Percentiles rank a stretch among this genome's conserved stretches.
Conservation (phyloP, 2,888 invertebrate species). For the Apeira syringaria region DNA sequence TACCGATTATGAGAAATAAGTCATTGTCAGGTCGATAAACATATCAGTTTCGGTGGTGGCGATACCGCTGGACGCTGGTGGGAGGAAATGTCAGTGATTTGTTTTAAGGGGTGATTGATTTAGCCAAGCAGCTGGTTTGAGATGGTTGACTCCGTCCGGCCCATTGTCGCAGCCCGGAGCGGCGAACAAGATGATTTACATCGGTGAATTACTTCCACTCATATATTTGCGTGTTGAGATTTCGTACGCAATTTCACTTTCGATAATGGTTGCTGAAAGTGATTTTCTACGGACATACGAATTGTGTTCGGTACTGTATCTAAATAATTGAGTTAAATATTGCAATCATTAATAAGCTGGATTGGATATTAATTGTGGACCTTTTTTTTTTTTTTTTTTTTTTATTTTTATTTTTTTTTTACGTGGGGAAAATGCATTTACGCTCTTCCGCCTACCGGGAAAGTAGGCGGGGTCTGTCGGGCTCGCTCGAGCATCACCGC, state of each 20-base stretch:
- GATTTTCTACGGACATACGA: too few relatives aligned
- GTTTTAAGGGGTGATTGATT: conserved; percentile 49
- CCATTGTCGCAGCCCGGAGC: conserved; percentile 41
- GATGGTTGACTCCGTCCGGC: conserved; percentile 19
- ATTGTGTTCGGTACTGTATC: too few relatives aligned
- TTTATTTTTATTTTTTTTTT: too few relatives aligned
- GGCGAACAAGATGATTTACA: conserved; percentile 40
- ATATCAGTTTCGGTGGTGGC: conserved; percentile 34
- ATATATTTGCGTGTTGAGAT: conserved; percentile 24
- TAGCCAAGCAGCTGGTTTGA: conserved; percentile 15
- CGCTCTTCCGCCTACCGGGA: too few relatives aligned
- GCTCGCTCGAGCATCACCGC: too few relatives aligned
- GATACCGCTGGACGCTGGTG: conserved; percentile 23
- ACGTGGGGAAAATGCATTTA: too few relatives aligned
- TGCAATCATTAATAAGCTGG: too few relatives aligned
- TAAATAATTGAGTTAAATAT: too few relatives aligned
- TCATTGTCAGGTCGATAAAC: conserved; percentile 45
- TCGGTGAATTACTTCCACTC: conserved; percentile 41
- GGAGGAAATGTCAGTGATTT: conserved; percentile 58
- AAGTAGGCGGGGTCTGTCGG: too few relatives aligned
- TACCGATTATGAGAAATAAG: conserved; percentile 56
- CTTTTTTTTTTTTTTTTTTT: too few relatives aligned
- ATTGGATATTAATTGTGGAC: too few relatives aligned
- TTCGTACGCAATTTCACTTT: conserved; percentile 17
- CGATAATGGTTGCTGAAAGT: background rate